Evolutionary conservation across 1,140 invertebrate genomes (phyloP).

Genomic region (Drosophila melanogaster): Release_6_plus_ISO1_MT NT_033777.3:19830001-19830500

Average conservation of each 20-base stretch:
- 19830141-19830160: conserved; percentile 16
- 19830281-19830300: conserved; percentile 49
- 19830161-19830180: conserved; percentile 20
- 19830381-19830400: conserved; percentile 32
- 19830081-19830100: neutral
- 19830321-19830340: conserved; percentile 20
- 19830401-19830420: conserved; percentile 15
- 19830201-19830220: conserved; percentile 43
- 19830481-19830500: conserved; percentile 19
- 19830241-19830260: conserved; percentile 30
- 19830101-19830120: conserved; percentile 28
- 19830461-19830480: conserved; percentile 62
- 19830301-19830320: conserved; percentile 40
- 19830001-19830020: conserved; percentile 39
- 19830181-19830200: conserved; percentile 39
- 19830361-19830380: conserved; percentile 53
- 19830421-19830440: conserved; percentile 37
- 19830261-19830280: conserved; percentile 44
- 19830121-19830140: conserved; percentile 23
- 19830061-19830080: conserved; percentile 43
- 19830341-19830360: conserved; percentile 71
- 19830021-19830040: conserved; percentile 30
- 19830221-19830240: conserved; percentile 62
- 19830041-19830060: conserved; percentile 29
- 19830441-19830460: conserved; percentile 59